These are phyloP conservation scores for Irena cyanogastra DNA, from an alignment of 2,113 vertebrate genomes.

Conservation along the genomic window DNA sequence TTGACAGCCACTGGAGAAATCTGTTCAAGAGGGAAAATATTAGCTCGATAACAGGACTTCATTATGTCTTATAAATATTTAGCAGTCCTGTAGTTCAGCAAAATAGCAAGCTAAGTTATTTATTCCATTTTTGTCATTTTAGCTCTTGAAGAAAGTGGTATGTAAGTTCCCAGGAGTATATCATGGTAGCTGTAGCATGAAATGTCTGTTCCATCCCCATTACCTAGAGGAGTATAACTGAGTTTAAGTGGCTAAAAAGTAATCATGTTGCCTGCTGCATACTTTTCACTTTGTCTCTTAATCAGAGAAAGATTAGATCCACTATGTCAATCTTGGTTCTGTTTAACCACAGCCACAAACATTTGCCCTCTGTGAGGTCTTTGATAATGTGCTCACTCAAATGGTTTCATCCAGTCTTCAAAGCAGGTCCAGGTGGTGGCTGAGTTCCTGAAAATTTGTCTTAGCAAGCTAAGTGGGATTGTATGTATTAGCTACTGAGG, in stretches of 20 bases:
- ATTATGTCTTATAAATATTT: conserved; percentile 31
- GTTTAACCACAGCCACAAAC: not conserved
- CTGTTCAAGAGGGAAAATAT: conserved; percentile 21
- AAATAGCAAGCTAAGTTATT: conserved; percentile 27
- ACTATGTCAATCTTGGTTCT: not conserved
- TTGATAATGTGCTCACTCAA: not conserved
- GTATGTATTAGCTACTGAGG: not conserved
- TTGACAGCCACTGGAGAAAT: conserved; percentile 42
- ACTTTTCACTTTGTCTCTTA: not conserved
- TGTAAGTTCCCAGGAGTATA: not conserved
- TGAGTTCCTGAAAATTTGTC: not conserved
- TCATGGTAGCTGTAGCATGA: not conserved
- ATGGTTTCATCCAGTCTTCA: not conserved
- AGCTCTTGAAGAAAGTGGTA: not conserved
- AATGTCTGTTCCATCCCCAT: not conserved
- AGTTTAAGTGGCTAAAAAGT: not conserved
- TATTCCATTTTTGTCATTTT: conserved; percentile 36
- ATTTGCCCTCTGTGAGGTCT: not conserved
- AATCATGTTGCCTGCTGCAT: not conserved
- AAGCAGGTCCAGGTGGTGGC: not conserved
- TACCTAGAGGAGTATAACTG: not conserved
- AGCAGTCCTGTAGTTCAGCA: conserved; percentile 7
- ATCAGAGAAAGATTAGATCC: not conserved
- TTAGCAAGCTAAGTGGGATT: not conserved
- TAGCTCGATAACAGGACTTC: conserved; percentile 23